Base-by-base conservation (phyloP, 2,113 vertebrate genomes). In the Phrynosoma blainvillii region DNA sequence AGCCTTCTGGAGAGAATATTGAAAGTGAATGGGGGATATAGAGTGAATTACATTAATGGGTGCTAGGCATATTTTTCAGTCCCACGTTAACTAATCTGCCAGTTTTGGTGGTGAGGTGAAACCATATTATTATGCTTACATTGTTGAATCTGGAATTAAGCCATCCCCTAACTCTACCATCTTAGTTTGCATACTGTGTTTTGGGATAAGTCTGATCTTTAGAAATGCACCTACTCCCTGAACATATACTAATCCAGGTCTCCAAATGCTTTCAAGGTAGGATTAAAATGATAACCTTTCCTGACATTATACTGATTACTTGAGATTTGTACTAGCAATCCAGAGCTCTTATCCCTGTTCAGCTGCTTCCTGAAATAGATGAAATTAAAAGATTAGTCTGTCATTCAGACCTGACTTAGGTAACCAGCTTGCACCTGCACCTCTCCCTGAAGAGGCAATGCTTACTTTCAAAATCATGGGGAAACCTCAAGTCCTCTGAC, bases 331-430 rank as follows among this genome's bases (percentile, higher is more conserved):
- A 88, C 77, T 87, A 93, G 89, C 90, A 92, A 89, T n/a, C 10
- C 87, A 90, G 91, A 91, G 85, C 89, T 93, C 90, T 93, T 92
- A 95, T 92, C 93, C 94, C 70, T 86, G 82, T 90, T 8, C 80
- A 6, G 89, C 89, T 76, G 88, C 91, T 95, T 96, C 95, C 95
- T 85, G 85, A 96, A 97, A 96, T 95, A 96, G 94, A 93, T 70
- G 74, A 92, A 93, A 95, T 94, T 94, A 96, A 94, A 93, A 92
- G 94, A 95, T 96, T 94, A 96, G 21, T 74, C 91, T 88, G 91
- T 94, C 91, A 84, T 88, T 82, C n/a, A 82, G 66, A 65, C 25
- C 78, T 30, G 81, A 66, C 79, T 70, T 74, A 92, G 56, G 54
- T 89, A 90, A 54, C 5, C 3, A 68, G 79, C 79, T 89, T 90